Evolutionary conservation across 2,113 vertebrate genomes (phyloP), one percentile per base, ranked within the genome.

Genomic region (Seriola dumerili): DNA sequence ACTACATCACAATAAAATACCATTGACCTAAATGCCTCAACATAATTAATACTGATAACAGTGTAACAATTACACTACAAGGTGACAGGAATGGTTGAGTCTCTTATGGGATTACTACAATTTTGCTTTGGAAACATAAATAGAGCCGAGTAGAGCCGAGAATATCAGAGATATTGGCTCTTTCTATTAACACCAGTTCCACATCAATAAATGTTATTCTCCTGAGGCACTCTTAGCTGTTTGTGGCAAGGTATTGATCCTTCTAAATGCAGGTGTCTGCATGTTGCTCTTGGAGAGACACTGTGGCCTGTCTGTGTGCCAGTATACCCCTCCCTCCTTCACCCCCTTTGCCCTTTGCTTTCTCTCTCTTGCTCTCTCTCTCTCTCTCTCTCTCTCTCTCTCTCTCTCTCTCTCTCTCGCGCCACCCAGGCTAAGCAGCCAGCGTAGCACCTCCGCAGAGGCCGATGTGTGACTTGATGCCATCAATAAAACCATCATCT

Each of bases 401-500:
- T 32, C 67, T 9, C 8, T 67, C 66, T 73, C 78, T 72, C 62
- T 72, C 32, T 81, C 64, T 85, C 61, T 80, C 66, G 78, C 32
- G 2, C 81, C 83, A 83, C 64, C 69, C 65, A 61, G 69, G 80
- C 84, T 84, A 84, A 92, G 90, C 75, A 88, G 76, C 50, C 88
- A 67, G 77, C 75, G 2, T 77, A 83, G 81, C 89, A 77, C 84
- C 93, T 91, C 91, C 72, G 25, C 78, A 58, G 94, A 95, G 85
- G 92, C 92, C 87, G 62, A 93, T 72, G 94, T 96, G 96, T 94
- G 90, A 91, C 90, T 88, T 95, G 96, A 96, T 95, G 93, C 75
- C 88, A 94, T 95, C 96, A 93, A 96, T 96, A 94, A 95, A 93
- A 94, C 72, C 88, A 90, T 93, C 94, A 89, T 79, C 83, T 57